Evolutionary conservation across 2,888 invertebrate species (phyloP).

Genomic region (Gymnoscelis rufifasciata): DNA sequence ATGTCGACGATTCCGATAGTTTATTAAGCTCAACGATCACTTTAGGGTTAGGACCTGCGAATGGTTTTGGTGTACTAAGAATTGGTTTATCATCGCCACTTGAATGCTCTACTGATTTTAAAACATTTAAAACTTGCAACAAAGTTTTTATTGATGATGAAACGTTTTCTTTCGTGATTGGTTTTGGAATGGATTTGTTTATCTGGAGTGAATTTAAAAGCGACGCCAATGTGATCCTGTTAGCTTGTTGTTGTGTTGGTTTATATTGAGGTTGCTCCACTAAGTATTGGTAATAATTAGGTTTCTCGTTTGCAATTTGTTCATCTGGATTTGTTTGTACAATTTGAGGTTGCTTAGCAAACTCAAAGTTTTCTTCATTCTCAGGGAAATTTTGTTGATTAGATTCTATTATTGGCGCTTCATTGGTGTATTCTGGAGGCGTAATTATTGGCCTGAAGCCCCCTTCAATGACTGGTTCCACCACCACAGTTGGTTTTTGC

Average conservation of each 20-base stretch:
- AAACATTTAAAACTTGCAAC: constrained; percentile 84
- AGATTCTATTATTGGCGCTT: constrained; percentile 40
- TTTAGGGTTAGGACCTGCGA: constrained; percentile 45
- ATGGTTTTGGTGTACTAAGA: constrained; percentile 62
- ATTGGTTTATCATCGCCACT: constrained; percentile 54
- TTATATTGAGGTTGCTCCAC: constrained; percentile 44
- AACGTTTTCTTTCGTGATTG: constrained; percentile 86
- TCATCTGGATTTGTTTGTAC: constrained; percentile 35
- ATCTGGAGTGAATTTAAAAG: constrained; percentile 86
- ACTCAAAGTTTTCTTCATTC: constrained; percentile 30
- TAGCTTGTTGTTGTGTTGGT: constrained; percentile 39
- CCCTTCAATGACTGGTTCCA: constrained; percentile 54
- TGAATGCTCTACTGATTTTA: constrained; percentile 74
- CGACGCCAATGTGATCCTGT: constrained; percentile 59
- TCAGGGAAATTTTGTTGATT: constrained; percentile 30
- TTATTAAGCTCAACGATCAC: constrained; percentile 20
- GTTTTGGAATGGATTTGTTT: constrained; percentile 86
- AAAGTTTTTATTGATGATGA: constrained; percentile 88
- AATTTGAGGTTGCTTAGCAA: constrained; percentile 39
- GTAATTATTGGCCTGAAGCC: constrained; percentile 63
- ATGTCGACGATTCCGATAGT: constrained; percentile 9
- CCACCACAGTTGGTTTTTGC: constrained; percentile 36
- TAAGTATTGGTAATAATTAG: constrained; percentile 54
- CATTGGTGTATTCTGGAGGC: constrained; percentile 38
- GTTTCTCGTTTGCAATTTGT: constrained; percentile 37